A percentile compares a stretch with the other conserved stretches of the same genome.
Conservation (phyloP, 2,888 invertebrate species). For the Papilio gigon region DNA sequence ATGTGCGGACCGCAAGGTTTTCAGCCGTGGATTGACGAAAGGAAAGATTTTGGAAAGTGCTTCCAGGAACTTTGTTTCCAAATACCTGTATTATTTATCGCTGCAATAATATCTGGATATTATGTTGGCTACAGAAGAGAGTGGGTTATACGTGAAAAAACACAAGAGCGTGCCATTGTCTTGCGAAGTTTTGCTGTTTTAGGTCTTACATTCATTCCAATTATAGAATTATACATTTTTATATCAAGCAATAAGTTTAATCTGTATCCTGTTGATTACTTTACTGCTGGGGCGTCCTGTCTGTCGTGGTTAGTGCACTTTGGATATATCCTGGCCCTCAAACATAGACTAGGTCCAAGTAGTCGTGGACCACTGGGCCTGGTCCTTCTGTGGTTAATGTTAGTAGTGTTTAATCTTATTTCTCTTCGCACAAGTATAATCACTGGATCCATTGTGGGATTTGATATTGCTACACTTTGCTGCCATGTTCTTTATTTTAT, state of each 20-base stretch:
- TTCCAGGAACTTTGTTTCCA: constrained; percentile 92
- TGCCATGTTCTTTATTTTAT: constrained; percentile 87
- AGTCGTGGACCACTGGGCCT: constrained; percentile 88
- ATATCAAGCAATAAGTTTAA: constrained; percentile 75
- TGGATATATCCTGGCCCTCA: constrained; percentile 86
- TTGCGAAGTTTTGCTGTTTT: constrained; percentile 85
- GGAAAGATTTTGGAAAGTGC: constrained; percentile 91
- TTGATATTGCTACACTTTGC: constrained; percentile 83
- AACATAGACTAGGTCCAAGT: constrained; percentile 84
- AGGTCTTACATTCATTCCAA: constrained; percentile 85
- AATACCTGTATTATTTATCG: constrained; percentile 87
- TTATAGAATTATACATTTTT: constrained; percentile 86
- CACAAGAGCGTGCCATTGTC: constrained; percentile 85
- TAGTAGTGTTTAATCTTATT: constrained; percentile 86
- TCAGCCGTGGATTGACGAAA: constrained; percentile 85
- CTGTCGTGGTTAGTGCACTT: constrained; percentile 92
- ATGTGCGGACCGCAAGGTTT: constrained; percentile 89
- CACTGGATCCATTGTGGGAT: constrained; percentile 71
- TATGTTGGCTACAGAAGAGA: constrained; percentile 87
- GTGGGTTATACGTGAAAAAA: constrained; percentile 83
- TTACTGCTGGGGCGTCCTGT: constrained; percentile 86
- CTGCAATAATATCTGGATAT: constrained; percentile 91
- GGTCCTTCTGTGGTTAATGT: constrained; percentile 86
- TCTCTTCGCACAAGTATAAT: constrained; percentile 86
- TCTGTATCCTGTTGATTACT: constrained; percentile 86